Base-by-base conservation (phyloP, 2,888 invertebrate species). In the Epiblema foenella region DNA sequence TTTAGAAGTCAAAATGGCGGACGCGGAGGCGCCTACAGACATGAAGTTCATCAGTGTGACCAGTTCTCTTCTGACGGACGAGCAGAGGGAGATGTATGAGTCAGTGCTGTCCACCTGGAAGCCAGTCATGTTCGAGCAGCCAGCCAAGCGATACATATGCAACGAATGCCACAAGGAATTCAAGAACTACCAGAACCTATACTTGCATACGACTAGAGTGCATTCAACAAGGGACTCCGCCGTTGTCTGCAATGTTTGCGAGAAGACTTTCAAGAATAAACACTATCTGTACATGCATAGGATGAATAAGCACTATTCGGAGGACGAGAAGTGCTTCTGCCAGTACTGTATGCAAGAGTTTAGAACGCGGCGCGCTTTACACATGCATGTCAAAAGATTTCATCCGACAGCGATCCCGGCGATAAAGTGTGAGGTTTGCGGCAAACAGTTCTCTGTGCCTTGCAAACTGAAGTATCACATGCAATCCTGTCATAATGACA, bases 271-370 rank as follows among this genome's bases (percentile, higher is more conserved):
- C 73, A 93, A 93, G 65, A 93, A 93, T 42, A 93, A 93, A 73
- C 93, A 93, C 72, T 93, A 93, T 66, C 51, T 93, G 0, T 93
- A 93, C 77, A 93, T 93, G 93, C 93, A 93, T 69, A 73, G 90
- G 1, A 93, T 93, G 93, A 93, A 93, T 46, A 92, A 92, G 12
- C 93, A 93, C 67, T 93, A 93, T 18, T 92, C 93, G 0, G 92
- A 93, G n/a, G 77, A 85, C 0, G 91, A 92, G 74, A 91, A 92
- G 42, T 89, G 91, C 56, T 90, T 83, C 74, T 93, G 93, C 49
- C 91, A 93, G 58, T 89, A 89, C 69, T 93, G 93, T 54, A 79
- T 92, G 1, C 93, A 93, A 75, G 91, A 92, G 69, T 93, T 92
- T 51, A 75, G 91, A 1, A 93, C 93, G 0, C 68, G 89, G 0